A percentile compares a stretch with the other conserved stretches of the same genome.
These are phyloP conservation scores for Idris sp. DNA, from an alignment of 1,140 invertebrate species.

Conservation along the genomic window DNA sequence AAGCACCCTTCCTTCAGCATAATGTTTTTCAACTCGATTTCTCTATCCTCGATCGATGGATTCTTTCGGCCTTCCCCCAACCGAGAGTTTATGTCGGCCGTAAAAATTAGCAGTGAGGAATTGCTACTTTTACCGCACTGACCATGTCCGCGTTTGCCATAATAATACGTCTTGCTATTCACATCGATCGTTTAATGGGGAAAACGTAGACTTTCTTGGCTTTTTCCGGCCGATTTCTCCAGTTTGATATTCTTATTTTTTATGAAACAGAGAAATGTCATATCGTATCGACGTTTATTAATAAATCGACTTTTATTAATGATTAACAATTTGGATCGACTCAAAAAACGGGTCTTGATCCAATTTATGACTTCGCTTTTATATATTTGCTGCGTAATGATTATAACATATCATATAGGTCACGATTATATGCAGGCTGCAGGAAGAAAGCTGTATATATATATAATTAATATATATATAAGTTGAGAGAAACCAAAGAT, in stretches of 20 bases:
- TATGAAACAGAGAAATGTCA: too few relatives aligned
- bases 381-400: too few relatives aligned
- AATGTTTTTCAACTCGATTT: constrained; percentile 44
- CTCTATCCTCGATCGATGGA: constrained; percentile 58
- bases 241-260: constrained; percentile 20
- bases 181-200: constrained; percentile 54
- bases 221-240: constrained; percentile 61
- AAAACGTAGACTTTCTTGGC: constrained; percentile 59
- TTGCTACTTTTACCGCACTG: constrained; percentile 62
- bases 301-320: too few relatives aligned
- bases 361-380: too few relatives aligned
- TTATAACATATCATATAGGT: too few relatives aligned
- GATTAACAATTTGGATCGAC: too few relatives aligned
- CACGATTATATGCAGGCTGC: too few relatives aligned
- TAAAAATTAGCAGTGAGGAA: constrained; percentile 53
- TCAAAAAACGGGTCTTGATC: too few relatives aligned
- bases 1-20: constrained; percentile 15
- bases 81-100: constrained; percentile 5
- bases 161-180: constrained; percentile 59
- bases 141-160: constrained; percentile 52
- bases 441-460: too few relatives aligned
- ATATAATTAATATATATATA: too few relatives aligned
- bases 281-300: too few relatives aligned
- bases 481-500: too few relatives aligned
- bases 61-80: constrained; percentile 48